Evolutionary conservation across 2,888 invertebrate genomes (phyloP).

Genomic region (Trichogramma dendrolimi): DNA sequence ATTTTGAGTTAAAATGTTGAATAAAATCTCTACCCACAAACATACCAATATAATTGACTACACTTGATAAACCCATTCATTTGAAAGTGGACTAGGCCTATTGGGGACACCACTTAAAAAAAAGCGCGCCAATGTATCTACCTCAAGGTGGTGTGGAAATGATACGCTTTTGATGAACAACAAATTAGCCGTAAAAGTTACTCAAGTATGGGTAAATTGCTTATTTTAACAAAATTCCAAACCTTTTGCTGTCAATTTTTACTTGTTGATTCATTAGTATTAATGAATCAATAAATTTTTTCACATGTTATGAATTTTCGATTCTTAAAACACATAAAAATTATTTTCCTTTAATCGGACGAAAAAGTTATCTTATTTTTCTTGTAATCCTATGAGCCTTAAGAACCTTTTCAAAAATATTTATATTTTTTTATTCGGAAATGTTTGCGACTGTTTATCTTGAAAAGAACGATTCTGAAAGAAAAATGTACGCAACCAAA

Average conservation of each 20-base stretch:
- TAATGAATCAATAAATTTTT: too few species aligned
- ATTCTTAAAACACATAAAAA: too few species aligned
- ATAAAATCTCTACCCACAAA: neutral
- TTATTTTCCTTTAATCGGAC: too few species aligned
- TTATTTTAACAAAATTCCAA: neutral
- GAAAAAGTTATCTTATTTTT: too few species aligned
- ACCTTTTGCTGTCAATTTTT: neutral
- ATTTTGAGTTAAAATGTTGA: neutral
- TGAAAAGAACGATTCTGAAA: too few species aligned
- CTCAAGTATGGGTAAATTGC: too few species aligned
- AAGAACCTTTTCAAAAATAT: too few species aligned
- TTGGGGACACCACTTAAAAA: slow-evolving; percentile 29
- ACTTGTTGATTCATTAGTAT: neutral
- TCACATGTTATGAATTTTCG: too few species aligned
- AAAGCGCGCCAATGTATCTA: slow-evolving; percentile 29
- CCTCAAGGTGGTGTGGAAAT: slow-evolving; percentile 30
- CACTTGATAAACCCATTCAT: neutral
- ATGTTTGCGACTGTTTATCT: too few species aligned
- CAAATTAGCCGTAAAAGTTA: neutral
- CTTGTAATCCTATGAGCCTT: too few species aligned
- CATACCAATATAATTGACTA: neutral
- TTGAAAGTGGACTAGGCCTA: slow-evolving; percentile 28
- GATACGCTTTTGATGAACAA: slow-evolving; percentile 15
- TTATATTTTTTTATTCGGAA: too few species aligned
- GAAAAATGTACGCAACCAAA: too few species aligned